Evolutionary conservation across 2,797 vertebrate species (phyloP).

Genomic region (Xyrichtys novacula): DNA sequence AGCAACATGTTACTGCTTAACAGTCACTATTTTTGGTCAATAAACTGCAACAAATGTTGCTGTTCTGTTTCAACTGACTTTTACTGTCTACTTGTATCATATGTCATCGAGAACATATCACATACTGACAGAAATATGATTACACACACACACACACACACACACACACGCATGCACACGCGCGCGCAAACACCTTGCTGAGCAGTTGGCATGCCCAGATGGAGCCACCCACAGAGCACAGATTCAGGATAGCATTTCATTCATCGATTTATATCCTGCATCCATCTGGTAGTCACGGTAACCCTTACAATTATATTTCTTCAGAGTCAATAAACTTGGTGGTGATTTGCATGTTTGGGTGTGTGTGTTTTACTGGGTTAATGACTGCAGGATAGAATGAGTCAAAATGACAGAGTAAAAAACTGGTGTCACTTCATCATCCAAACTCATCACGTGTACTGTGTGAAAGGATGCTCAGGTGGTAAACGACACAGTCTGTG

Average conservation of each 20-base stretch:
- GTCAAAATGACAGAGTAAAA: neutral
- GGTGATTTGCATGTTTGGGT: too few relatives aligned
- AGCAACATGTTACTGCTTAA: too few relatives aligned
- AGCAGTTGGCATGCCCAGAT: constrained; percentile 74
- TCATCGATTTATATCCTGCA: constrained; percentile 65
- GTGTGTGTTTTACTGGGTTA: neutral
- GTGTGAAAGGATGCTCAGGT: neutral
- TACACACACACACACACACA: constrained; percentile 7
- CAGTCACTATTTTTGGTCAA: too few relatives aligned
- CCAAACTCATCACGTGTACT: neutral
- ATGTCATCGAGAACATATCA: neutral
- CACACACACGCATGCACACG: constrained; percentile 14
- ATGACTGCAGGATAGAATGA: neutral
- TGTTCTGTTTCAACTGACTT: too few relatives aligned
- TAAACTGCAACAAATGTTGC: too few relatives aligned
- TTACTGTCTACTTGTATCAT: too few relatives aligned
- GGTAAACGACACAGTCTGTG: constrained; percentile 2
- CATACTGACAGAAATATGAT: neutral
- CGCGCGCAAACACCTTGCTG: constrained; percentile 18
- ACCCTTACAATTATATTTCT: constrained; percentile 30
- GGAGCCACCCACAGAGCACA: constrained; percentile 74
- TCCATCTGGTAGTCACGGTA: constrained; percentile 25
- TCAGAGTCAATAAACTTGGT: neutral
- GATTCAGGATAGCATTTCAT: constrained; percentile 62
- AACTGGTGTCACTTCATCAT: neutral